These are phyloP conservation scores for Synanceia verrucosa DNA, from an alignment of 2,797 vertebrate species.

Conservation along the genomic window DNA sequence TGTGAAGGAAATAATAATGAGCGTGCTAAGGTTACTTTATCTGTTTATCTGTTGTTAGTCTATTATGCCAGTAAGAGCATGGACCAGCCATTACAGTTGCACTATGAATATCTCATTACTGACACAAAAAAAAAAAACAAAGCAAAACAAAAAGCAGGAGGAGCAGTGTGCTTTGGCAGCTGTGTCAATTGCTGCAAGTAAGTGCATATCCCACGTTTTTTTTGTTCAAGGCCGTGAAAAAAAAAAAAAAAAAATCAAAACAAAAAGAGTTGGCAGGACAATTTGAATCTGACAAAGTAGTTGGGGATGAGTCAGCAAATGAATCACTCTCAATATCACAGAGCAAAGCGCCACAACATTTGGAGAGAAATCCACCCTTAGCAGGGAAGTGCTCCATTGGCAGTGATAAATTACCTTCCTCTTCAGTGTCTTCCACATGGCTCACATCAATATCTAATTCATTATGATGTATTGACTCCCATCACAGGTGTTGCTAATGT, in stretches of 20 bases:
- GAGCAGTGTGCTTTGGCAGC: slow-evolving; percentile 53
- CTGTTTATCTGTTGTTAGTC: slow-evolving; percentile 10
- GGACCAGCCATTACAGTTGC: slow-evolving; percentile 21
- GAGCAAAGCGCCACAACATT: slow-evolving; percentile 60
- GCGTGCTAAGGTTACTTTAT: neutral
- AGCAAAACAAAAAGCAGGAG: slow-evolving; percentile 55
- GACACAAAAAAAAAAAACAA: slow-evolving; percentile 17
- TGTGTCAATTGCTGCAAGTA: slow-evolving; percentile 46
- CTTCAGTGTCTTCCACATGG: slow-evolving; percentile 62
- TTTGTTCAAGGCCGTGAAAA: slow-evolving; percentile 62
- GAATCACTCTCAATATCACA: slow-evolving; percentile 65
- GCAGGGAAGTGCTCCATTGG: slow-evolving; percentile 46
- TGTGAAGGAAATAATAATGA: neutral
- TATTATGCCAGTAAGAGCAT: slow-evolving; percentile 24
- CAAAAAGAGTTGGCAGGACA: slow-evolving; percentile 65
- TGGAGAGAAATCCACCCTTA: slow-evolving; percentile 53
- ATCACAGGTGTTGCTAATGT: slow-evolving; percentile 42
- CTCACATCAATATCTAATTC: slow-evolving; percentile 68
- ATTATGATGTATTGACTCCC: slow-evolving; percentile 64
- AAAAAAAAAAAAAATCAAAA: slow-evolving; percentile 24
- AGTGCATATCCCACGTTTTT: slow-evolving; percentile 56
- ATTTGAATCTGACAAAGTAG: slow-evolving; percentile 68
- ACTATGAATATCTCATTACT: slow-evolving; percentile 52
- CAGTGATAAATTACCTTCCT: slow-evolving; percentile 61
- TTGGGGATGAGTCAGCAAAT: slow-evolving; percentile 71